Evolutionary conservation across 23 tunicate species (phyloP).

Genomic region (Phallusia fumigata): DNA sequence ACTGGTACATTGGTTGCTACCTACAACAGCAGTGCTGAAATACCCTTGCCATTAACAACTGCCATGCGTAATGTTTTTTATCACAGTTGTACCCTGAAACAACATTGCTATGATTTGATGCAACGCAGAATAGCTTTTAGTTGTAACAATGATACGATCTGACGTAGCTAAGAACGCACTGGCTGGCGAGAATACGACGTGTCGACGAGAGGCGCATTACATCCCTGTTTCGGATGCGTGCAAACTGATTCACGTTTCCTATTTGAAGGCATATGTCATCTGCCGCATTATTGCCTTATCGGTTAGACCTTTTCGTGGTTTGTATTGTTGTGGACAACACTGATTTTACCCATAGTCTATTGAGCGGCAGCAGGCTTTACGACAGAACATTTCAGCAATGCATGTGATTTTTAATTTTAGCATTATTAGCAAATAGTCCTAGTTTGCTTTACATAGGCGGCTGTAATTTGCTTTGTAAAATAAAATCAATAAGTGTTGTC

Average conservation of each 20-base stretch:
- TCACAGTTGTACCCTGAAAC: not conserved
- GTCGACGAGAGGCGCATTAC: not conserved
- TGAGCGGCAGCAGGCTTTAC: no score
- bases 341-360: no score
- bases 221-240: slow-evolving; percentile 33
- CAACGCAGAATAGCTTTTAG: not conserved
- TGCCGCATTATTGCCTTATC: not conserved
- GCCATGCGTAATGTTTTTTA: not conserved
- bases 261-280: slow-evolving; percentile 11
- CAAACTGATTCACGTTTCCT: slow-evolving; percentile 40
- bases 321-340: no score
- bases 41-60: not conserved
- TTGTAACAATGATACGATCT: not conserved
- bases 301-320: not conserved
- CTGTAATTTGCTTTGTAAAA: no score
- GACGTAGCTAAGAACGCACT: not conserved
- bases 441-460: no score
- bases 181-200: not conserved
- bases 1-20: no score
- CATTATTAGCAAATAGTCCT: no score
- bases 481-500: no score
- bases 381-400: no score
- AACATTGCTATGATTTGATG: not conserved
- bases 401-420: no score
- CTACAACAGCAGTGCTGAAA: no score